Evolutionary conservation across 30 jellyfish, hydroid and myxozoan genomes (phyloP).

Genomic region (Cassiopea xamachana): DNA sequence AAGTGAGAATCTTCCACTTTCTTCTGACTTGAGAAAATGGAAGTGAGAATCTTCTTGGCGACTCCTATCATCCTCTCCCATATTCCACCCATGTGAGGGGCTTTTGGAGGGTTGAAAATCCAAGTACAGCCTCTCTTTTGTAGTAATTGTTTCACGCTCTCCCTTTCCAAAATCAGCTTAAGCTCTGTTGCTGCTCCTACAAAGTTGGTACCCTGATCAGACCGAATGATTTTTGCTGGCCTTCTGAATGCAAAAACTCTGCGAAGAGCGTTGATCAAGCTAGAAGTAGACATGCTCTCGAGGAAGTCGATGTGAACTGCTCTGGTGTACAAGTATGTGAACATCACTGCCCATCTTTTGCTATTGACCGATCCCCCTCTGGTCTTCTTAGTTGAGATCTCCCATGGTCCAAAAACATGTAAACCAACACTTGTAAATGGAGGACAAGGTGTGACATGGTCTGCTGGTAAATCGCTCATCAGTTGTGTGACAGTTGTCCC

Average conservation of each 20-base stretch:
- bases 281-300: conserved; percentile 40
- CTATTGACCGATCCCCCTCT: conserved; percentile 32
- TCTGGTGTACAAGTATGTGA: conserved; percentile 38
- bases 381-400: not conserved
- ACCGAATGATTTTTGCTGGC: conserved; percentile 34
- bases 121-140: conserved; percentile 28
- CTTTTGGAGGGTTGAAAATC: conserved; percentile 66
- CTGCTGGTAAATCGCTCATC: conserved; percentile 77
- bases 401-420: conserved; percentile 62
- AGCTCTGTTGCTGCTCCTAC: conserved; percentile 55
- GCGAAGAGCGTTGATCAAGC: conserved; percentile 45
- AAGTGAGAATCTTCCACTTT: no score
- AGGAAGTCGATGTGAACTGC: conserved; percentile 61
- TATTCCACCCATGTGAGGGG: conserved; percentile 64
- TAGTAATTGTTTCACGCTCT: conserved; percentile 30
- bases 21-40: conserved; percentile 27
- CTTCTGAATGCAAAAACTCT: conserved; percentile 53
- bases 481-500: conserved; percentile 42
- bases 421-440: conserved; percentile 56
- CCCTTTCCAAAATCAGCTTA: not conserved
- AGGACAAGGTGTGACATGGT: conserved; percentile 47
- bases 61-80: conserved; percentile 63
- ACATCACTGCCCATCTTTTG: conserved; percentile 13
- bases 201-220: conserved; percentile 62
- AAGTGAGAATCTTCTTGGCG: conserved; percentile 35